Evolutionary conservation across 2,797 vertebrate species (phyloP).

Genomic region (Pangasius macronema): DNA sequence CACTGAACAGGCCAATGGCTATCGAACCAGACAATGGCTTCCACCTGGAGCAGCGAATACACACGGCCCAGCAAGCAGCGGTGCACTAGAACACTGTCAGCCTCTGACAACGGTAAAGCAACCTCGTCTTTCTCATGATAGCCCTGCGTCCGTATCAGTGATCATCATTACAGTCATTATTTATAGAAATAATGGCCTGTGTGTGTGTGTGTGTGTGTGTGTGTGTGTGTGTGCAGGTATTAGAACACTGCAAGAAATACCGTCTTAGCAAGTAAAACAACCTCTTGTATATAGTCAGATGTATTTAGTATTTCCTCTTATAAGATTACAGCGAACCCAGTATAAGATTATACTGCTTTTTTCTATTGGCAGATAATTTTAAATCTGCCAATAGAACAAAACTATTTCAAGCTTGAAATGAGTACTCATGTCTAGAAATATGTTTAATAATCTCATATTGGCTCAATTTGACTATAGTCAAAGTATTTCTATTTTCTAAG

Average conservation of each 20-base stretch:
- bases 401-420: neutral
- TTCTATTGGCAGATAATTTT: neutral
- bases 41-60: slow-evolving; percentile 68
- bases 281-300: neutral
- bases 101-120: slow-evolving; percentile 75
- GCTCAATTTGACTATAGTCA: neutral
- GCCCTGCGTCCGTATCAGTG: neutral
- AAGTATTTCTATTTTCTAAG: neutral
- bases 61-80: slow-evolving; percentile 64
- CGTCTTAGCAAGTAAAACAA: no score
- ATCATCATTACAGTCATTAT: neutral
- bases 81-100: slow-evolving; percentile 77
- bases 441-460: neutral
- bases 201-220: neutral
- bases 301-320: neutral
- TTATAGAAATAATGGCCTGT: neutral
- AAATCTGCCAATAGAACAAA: neutral
- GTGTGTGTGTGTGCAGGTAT: neutral
- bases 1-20: slow-evolving; percentile 56
- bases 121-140: neutral
- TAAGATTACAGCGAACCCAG: neutral
- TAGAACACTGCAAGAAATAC: neutral
- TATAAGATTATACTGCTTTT: neutral
- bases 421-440: neutral
- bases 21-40: slow-evolving; percentile 64